A percentile compares a stretch with the other conserved stretches of the same genome.
phyloP scores from a whole-genome alignment of 2,113 vertebrate species.

The Nycticebus coucang region DNA sequence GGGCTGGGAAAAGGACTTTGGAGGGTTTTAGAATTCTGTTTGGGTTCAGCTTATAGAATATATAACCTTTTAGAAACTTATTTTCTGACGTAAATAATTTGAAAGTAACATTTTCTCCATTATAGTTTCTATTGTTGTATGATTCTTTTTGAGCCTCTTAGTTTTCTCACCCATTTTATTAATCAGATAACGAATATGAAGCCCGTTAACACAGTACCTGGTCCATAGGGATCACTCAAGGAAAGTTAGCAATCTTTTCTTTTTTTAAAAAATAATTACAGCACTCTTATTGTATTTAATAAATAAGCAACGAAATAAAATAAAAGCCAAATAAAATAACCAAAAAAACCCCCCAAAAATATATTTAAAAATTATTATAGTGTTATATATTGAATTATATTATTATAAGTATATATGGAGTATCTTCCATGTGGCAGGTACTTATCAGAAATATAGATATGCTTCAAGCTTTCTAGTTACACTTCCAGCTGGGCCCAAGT shows the following conservation, averaged over 20 bases:
- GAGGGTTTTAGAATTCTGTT: not conserved
- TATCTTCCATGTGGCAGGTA: not conserved
- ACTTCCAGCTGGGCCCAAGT: not conserved
- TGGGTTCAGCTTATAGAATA: not conserved
- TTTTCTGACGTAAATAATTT: not conserved
- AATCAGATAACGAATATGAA: not conserved
- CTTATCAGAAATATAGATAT: not conserved
- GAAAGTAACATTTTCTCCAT: not conserved
- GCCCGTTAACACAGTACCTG: not conserved
- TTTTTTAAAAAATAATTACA: not conserved
- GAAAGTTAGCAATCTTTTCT: not conserved
- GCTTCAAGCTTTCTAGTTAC: not conserved
- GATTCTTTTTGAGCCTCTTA: not conserved
- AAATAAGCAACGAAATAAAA: too few relatives aligned
- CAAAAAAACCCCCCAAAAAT: too few relatives aligned
- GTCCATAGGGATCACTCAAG: not conserved
- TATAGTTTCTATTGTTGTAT: not conserved
- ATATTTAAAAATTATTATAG: not conserved
- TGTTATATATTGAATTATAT: not conserved
- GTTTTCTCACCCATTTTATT: not conserved
- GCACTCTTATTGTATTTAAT: not conserved
- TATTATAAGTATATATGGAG: not conserved
- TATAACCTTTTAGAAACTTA: not conserved
- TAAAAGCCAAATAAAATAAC: too few relatives aligned
- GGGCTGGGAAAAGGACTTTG: not conserved